Base-by-base conservation (phyloP, 2,113 vertebrate species). In the Misgurnus mizolepis region DNA sequence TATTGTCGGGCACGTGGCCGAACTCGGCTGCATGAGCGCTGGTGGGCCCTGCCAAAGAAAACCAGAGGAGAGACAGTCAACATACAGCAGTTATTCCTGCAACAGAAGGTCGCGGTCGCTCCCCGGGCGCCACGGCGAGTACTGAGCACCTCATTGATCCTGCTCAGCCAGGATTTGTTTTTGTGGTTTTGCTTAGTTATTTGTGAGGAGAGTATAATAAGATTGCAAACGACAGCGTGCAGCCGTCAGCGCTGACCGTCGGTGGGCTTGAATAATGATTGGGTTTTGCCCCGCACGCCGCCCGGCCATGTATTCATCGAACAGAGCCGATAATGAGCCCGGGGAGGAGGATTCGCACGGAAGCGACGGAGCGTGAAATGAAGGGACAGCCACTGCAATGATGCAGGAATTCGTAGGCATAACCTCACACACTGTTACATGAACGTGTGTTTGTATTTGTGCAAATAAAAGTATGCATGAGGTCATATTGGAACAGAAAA, bases 281-380 rank as follows among this genome's bases (percentile, higher is more conserved):
- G 82, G 80, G 82, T 83, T 87, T 85, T 83, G 68, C 69, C 84
- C 82, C 85, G 84, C 82, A 86, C 87, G 86, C 75, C 74, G 89
- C 84, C 85, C 81, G 82, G 7, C 61, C 65, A 65, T 22, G 58
- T 11, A 64, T 83, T 89, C 90, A 83, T 85, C 88, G 87, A 92
- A 90, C 90, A 88, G 89, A 84, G n/a, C 89, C 80, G 89, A 92
- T 93, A 93, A 93, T 93, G 91, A 94, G 92, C 90, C 89, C 73
- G 83, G 89, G 91, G 90, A 92, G 89, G 90, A 91, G 90, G 92
- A 92, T 93, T 92, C 92, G 91, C 87, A 82, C 84, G 55, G 84
- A 89, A 86, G 85, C 84, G 88, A 84, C 79, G 67, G 83, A 93
- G 92, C 92, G 84, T 94, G 93, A 94, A 94, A 93, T 93, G 92